Evolutionary conservation across 2,113 vertebrate species (phyloP), one percentile per base, ranked within the genome.

Genomic region (Tyrannus savana): DNA sequence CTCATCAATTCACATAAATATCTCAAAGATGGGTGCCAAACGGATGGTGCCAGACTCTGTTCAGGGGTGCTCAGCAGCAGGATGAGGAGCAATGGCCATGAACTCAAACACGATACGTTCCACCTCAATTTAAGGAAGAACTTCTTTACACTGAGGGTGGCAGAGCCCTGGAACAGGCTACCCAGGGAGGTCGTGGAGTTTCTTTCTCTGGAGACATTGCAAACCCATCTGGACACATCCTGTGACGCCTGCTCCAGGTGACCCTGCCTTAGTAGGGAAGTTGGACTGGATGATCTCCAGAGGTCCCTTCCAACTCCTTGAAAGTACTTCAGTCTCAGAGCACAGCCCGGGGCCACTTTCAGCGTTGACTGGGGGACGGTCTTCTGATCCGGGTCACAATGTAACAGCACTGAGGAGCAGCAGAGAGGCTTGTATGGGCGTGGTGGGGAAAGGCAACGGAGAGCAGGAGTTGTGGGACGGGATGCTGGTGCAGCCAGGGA

Each of bases 361-460:
- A 35, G 19, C 49, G 39, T 49, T 10, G 72, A 35, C 46, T 69
- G 33, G 2, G 3, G 44, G 31, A 44, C 1, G 2, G 4, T 58
- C 2, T 3, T 37, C 37, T 41, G 33, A 21, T 42, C 28, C 2
- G 0, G 16, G 4, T 55, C 7, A 2, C 12, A 2, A 27, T 18
- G 37, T 33, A 53, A 31, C 47, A 7, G 33, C 6, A 3, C 28
- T 17, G 9, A 2, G 78, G 42, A 58, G 55, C 52, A 56, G 41
- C 19, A 1, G 35, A 59, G 27, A 24, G 8, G 37, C 50, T 76
- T 2, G 0, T 10, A 8, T 30, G n/a, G 84, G 47, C 33, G 44
- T 10, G 0, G 23, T 24, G 33, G 55, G 73, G n/a, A 58, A 11
- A 30, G 62, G 42, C 3, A 0, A 15, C 59, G 7, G 41, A 66